Conservation (phyloP, 2,888 invertebrate genomes). For the Clusia tigrina region DNA sequence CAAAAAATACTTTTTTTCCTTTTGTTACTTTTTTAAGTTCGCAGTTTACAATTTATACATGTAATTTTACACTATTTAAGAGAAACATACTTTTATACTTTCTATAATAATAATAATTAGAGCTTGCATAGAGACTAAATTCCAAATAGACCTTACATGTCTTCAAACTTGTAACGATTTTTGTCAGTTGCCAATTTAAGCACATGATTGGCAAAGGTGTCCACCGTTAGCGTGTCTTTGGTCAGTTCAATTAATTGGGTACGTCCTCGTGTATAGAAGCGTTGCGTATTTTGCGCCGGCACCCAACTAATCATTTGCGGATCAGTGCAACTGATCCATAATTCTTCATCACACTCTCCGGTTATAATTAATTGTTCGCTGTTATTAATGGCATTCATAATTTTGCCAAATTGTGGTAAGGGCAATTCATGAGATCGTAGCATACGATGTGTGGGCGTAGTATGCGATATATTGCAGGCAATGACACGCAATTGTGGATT, state of each 20-base stretch:
- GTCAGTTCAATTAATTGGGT: conserved; percentile 55
- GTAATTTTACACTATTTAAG: too few relatives aligned
- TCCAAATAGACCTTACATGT: too few relatives aligned
- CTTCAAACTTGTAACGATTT: too few relatives aligned
- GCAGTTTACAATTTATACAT: too few relatives aligned
- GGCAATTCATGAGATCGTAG: conserved; percentile 52
- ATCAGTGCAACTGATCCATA: conserved; percentile 57
- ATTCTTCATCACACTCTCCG: conserved; percentile 49
- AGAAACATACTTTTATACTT: too few relatives aligned
- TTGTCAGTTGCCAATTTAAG: conserved; percentile 50
- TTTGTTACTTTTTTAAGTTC: too few relatives aligned
- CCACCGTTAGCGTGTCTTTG: conserved; percentile 47
- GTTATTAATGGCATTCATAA: conserved; percentile 49
- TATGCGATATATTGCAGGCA: conserved; percentile 57
- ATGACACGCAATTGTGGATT: conserved; percentile 51
- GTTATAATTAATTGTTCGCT: conserved; percentile 56
- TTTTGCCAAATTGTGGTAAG: conserved; percentile 46
- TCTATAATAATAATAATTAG: too few relatives aligned
- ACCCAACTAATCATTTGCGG: conserved; percentile 51
- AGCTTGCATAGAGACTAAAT: too few relatives aligned
- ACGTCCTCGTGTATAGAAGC: conserved; percentile 54
- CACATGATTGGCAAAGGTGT: conserved; percentile 56
- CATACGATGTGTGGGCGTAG: conserved; percentile 54
- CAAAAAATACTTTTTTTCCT: too few relatives aligned
- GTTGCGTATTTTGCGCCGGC: conserved; percentile 38